These are phyloP conservation scores for Philopedon plagiatum DNA, from an alignment of 2,888 invertebrate genomes.

Conservation along the genomic window DNA sequence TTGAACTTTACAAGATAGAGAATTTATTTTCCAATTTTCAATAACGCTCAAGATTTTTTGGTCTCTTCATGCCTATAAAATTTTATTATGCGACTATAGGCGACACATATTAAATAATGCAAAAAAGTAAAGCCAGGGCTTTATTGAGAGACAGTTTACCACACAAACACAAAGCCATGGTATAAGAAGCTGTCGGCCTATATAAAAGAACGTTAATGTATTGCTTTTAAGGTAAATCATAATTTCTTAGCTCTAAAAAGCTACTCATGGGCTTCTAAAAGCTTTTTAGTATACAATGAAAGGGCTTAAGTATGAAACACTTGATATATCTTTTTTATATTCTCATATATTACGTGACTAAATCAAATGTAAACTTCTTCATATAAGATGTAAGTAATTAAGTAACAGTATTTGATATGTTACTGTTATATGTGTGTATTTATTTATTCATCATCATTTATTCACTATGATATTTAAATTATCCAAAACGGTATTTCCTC, in stretches of 20 bases:
- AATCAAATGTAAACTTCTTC: too few relatives aligned
- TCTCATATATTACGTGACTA: neutral
- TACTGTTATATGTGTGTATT: too few relatives aligned
- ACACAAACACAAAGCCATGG: conserved; percentile 11
- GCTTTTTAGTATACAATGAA: conserved; percentile 16
- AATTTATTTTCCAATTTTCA: conserved; percentile 6
- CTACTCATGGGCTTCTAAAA: conserved; percentile 13
- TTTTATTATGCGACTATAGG: conserved; percentile 27
- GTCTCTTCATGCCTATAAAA: conserved; percentile 1
- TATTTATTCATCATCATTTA: too few relatives aligned
- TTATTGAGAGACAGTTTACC: conserved; percentile 8
- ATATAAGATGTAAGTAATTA: too few relatives aligned
- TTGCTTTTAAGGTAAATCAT: conserved; percentile 42
- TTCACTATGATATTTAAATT: too few relatives aligned
- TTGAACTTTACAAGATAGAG: neutral
- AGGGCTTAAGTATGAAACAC: conserved; percentile 10
- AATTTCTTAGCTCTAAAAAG: conserved; percentile 31
- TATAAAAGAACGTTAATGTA: conserved; percentile 35
- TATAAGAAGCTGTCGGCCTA: conserved; percentile 21
- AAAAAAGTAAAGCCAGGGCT: conserved; percentile 2
- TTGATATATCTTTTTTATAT: conserved; percentile 1
- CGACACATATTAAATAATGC: conserved; percentile 31
- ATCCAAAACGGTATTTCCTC: too few relatives aligned
- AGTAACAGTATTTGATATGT: too few relatives aligned
- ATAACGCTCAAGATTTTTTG: neutral